These are phyloP conservation scores for Daptonema setosum DNA, from an alignment of 2,888 invertebrate genomes.

Conservation along the genomic window DNA sequence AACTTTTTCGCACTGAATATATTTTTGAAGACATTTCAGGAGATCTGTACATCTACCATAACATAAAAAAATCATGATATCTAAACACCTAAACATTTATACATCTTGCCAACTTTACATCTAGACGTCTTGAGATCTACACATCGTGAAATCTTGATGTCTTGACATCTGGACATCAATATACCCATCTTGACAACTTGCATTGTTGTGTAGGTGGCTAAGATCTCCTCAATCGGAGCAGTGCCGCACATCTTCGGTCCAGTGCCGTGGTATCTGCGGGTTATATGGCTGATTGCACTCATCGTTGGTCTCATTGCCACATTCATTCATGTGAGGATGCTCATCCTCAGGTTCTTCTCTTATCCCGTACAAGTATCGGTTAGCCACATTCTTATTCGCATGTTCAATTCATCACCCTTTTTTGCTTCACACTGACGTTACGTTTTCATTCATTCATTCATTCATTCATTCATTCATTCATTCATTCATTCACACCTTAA, in stretches of 20 bases:
- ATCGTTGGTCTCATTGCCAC: neutral
- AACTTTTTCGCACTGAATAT: too few relatives aligned
- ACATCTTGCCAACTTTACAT: neutral
- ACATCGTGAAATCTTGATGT: neutral
- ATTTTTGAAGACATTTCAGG: too few relatives aligned
- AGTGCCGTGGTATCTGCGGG: neutral
- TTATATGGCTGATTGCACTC: neutral
- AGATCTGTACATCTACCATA: neutral
- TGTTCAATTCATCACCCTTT: too few relatives aligned
- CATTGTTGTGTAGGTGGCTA: neutral
- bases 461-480: too few relatives aligned
- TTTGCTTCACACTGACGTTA: too few relatives aligned
- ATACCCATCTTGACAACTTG: neutral
- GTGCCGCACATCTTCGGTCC: neutral
- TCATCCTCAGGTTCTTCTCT: neutral
- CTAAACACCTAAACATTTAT: neutral
- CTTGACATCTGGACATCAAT: neutral
- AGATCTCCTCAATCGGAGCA: neutral
- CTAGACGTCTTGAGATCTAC: neutral
- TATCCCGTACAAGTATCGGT: neutral
- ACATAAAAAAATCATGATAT: neutral
- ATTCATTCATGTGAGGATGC: neutral
- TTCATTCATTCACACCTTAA: too few relatives aligned
- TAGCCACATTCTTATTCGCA: too few relatives aligned
- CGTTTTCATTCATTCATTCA: too few relatives aligned